These are phyloP conservation scores for Palloptera scutellata DNA, from an alignment of 2,888 invertebrate species.

Conservation along the genomic window DNA sequence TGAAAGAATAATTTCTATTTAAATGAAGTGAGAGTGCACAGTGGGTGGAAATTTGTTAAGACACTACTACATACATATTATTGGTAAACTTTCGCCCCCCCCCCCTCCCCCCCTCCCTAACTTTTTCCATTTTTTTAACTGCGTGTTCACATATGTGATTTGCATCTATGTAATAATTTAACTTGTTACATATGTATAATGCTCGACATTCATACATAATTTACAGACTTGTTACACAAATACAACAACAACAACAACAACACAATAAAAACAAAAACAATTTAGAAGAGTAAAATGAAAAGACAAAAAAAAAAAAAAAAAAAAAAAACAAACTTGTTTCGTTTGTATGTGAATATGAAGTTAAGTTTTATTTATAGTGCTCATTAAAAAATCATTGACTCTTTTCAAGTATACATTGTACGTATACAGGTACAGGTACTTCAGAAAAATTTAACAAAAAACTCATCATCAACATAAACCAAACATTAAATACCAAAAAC, in stretches of 20 bases:
- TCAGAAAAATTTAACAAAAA: background rate
- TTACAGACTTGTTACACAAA: background rate
- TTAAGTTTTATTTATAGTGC: constrained; percentile 1
- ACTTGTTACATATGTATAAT: no score
- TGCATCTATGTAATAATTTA: background rate
- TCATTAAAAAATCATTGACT: constrained; percentile 26
- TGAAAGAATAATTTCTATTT: no score
- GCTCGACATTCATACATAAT: no score
- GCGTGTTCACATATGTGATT: background rate
- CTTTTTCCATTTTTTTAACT: no score
- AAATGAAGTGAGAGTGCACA: no score
- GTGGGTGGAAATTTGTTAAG: no score
- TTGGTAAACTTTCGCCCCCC: no score
- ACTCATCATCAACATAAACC: constrained; percentile 16
- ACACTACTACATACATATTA: no score
- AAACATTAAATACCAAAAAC: constrained; percentile 18
- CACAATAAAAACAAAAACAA: background rate
- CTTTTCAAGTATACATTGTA: constrained; percentile 2
- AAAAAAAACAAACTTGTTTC: no score
- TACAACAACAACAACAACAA: background rate
- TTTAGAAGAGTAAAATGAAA: background rate
- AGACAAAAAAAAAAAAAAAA: background rate
- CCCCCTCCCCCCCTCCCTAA: no score
- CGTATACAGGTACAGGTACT: no score
- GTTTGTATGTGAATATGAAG: no score